These are phyloP conservation scores for Neodon shergylaensis DNA, from an alignment of 2,113 vertebrate species.

Conservation along the genomic window DNA sequence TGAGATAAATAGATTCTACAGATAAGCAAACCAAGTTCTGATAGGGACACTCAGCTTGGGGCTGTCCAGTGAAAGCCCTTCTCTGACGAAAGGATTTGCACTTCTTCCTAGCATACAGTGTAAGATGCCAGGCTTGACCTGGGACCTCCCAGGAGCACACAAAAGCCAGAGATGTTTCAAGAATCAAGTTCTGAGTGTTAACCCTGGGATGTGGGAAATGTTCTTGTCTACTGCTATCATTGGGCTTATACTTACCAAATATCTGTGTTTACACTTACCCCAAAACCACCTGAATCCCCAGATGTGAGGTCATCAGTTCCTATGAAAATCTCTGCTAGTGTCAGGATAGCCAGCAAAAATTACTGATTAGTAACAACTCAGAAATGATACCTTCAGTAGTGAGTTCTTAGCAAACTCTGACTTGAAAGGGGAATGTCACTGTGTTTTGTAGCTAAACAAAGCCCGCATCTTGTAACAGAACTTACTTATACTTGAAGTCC, in stretches of 20 bases:
- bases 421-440: slow-evolving; percentile 69
- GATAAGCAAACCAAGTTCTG: background rate
- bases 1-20: background rate
- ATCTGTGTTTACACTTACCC: background rate
- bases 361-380: background rate
- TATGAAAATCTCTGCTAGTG: background rate
- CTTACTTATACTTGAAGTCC: slow-evolving; percentile 84
- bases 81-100: background rate
- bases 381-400: background rate
- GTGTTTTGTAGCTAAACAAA: slow-evolving; percentile 83
- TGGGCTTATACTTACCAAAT: background rate
- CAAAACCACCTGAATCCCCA: background rate
- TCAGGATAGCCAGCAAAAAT: background rate
- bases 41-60: background rate
- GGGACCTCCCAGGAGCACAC: background rate
- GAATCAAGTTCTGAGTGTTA: background rate
- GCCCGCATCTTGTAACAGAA: slow-evolving; percentile 81
- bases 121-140: background rate
- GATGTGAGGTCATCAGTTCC: background rate
- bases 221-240: background rate
- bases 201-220: background rate
- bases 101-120: background rate
- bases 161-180: background rate
- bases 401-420: slow-evolving; percentile 40
- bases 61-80: background rate